Conservation (phyloP, 2,113 vertebrate genomes). For the Ammodramus savannarum region DNA sequence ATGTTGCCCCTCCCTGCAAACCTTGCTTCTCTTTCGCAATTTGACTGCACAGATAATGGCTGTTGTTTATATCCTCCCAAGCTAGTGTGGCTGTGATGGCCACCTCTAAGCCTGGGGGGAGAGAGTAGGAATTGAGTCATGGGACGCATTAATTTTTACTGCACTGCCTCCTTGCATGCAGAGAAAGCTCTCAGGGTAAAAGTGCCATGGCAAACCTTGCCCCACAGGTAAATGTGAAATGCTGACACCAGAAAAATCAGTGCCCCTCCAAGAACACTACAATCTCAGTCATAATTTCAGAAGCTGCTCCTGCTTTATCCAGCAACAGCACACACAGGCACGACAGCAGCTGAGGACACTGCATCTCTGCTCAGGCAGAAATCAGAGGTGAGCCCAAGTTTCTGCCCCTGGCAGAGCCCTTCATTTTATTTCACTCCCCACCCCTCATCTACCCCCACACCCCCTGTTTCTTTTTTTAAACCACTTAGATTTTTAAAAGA, state of each 20-base stretch:
- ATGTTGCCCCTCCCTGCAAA: not conserved
- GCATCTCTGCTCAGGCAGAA: not conserved
- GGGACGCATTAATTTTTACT: not conserved
- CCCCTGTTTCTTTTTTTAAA: not conserved
- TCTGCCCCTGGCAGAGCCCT: not conserved
- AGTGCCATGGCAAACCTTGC: not conserved
- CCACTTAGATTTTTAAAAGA: conserved; percentile 27
- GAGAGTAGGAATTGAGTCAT: not conserved
- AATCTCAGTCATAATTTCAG: not conserved
- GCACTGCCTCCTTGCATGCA: not conserved
- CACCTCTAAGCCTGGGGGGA: not conserved
- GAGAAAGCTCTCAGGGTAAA: not conserved
- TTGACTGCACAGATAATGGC: not conserved
- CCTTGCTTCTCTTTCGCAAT: not conserved
- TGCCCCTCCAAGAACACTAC: not conserved
- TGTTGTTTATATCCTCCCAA: not conserved
- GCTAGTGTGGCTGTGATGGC: not conserved
- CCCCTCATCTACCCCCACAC: not conserved
- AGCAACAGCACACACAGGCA: not conserved
- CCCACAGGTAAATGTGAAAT: not conserved
- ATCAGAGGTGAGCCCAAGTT: not conserved
- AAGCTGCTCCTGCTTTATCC: not conserved
- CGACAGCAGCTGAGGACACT: not conserved
- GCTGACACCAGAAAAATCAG: not conserved
- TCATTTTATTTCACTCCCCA: not conserved